Base-by-base conservation (phyloP, 2,888 invertebrate genomes). In the Zygaena filipendulae region DNA sequence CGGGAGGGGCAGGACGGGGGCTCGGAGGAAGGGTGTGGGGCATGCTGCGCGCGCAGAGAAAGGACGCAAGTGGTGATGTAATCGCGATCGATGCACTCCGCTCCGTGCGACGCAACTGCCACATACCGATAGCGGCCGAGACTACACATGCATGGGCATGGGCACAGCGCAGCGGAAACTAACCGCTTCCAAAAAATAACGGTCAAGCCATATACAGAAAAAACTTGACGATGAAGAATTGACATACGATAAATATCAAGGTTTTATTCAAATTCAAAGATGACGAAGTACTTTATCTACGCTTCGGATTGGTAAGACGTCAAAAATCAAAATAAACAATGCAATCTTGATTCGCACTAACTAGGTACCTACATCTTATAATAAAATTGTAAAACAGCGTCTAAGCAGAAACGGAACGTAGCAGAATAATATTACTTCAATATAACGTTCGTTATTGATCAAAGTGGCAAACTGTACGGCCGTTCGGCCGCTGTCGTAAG, bases 51-150 rank as follows among this genome's bases (percentile, higher is more conserved):
- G 69, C 77, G 71, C 75, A 74, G 70, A 69, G 72, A 74, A 74
- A 71, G 75, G 71, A 68, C 69, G 68, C 66, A 55, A 68, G 62
- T 63, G 66, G 58, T 77, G 77, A 79, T 74, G 77, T 75, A 79
- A 79, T 69, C 66, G 59, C 77, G 74, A 77, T 79, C 79, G 74
- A 79, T 79, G 75, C 70, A 74, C 67, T 59, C 53, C 50, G 47
- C 43, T 52, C 51, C 48, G 44, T 39, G 45, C 57, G 50, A 51
- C 57, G 53, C 50, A 49, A 56, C 58, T 48, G 45, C 51, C 51
- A 50, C 42, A 44, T 47, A 36, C 38, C 36, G 41, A 30, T 16
- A 16, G 4, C 4, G 16, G 16, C n/a, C n/a, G 38, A 36, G 29
- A 38, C 38, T 37, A 34, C 39, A 37, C 35, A 22, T 32, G 40